Conservation (phyloP, 2,888 invertebrate species). For the Allygus modestus region DNA sequence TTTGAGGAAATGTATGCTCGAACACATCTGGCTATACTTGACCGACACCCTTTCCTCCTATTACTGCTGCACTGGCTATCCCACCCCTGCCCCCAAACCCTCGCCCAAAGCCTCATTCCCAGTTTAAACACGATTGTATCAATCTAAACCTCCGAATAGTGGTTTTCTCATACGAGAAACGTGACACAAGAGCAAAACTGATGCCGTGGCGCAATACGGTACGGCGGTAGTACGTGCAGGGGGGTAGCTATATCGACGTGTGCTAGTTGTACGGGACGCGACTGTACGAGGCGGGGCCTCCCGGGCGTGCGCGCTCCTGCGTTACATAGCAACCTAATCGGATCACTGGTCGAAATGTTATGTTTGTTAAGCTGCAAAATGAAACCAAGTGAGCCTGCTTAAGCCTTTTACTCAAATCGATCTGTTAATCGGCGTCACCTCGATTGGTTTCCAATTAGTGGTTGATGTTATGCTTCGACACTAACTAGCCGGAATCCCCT, state of each 20-base stretch:
- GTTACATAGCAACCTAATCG: conserved; percentile 45
- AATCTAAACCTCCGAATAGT: background rate
- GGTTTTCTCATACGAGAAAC: background rate
- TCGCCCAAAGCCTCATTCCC: background rate
- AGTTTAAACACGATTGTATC: background rate
- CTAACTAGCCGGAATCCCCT: background rate
- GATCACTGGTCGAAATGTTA: conserved; percentile 49
- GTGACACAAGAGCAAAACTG: background rate
- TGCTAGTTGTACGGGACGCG: conserved; percentile 26
- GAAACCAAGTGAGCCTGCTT: conserved; percentile 50
- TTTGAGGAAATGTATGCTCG: too few species aligned
- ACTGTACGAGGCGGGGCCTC: conserved; percentile 49
- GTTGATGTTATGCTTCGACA: background rate
- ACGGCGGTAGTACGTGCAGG: background rate
- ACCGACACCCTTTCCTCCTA: too few species aligned
- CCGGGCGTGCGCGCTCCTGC: conserved; percentile 10
- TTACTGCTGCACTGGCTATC: too few species aligned
- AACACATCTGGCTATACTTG: too few species aligned
- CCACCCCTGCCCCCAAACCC: too few species aligned
- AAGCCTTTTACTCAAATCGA: conserved; percentile 41
- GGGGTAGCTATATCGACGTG: conserved; percentile 33
- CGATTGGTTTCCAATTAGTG: conserved; percentile 43
- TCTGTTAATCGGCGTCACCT: conserved; percentile 31
- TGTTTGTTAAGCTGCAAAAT: conserved; percentile 50
- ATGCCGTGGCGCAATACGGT: conserved; percentile 2